phyloP scores from a whole-genome alignment of 1,140 invertebrate species.

The Ptiloglossa arizonensis region DNA sequence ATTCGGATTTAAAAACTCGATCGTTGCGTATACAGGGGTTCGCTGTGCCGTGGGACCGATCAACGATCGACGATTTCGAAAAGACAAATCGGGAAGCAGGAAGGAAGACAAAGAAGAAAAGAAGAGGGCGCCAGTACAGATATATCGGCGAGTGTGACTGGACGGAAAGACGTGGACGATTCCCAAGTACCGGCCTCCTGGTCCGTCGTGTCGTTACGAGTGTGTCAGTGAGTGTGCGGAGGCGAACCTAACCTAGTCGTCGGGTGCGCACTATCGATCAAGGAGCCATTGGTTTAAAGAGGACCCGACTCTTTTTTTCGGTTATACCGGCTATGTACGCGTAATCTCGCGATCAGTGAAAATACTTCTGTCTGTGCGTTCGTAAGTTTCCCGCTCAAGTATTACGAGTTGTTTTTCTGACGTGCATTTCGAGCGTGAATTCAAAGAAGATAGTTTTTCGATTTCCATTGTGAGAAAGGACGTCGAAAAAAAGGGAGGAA shows the following conservation, averaged over 20 bases:
- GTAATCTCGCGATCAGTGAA: neutral
- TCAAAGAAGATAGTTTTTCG: neutral
- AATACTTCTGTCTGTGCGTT: conserved; percentile 1
- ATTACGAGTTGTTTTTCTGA: neutral
- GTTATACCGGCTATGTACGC: neutral
- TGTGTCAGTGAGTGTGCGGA: conserved; percentile 71
- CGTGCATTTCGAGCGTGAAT: conserved; percentile 13
- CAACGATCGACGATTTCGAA: conserved; percentile 21
- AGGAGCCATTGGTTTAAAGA: conserved; percentile 39
- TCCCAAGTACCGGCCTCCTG: conserved; percentile 53
- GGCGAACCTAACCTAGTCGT: conserved; percentile 67
- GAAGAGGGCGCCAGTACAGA: conserved; percentile 65
- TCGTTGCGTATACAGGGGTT: neutral
- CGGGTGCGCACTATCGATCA: conserved; percentile 50
- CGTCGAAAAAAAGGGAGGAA: neutral
- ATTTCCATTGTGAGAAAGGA: neutral
- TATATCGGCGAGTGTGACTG: conserved; percentile 55
- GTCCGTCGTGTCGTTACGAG: conserved; percentile 45
- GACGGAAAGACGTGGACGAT: conserved; percentile 69
- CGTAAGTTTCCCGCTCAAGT: conserved; percentile 13
- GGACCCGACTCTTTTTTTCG: neutral
- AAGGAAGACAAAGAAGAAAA: conserved; percentile 37
- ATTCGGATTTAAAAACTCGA: neutral
- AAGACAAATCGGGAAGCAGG: conserved; percentile 7
- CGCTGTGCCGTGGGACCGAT: conserved; percentile 11